Percentiles rank a stretch among this genome's conserved stretches.
Conservation (phyloP, 1,140 invertebrate species). For the Apis laboriosa region DNA sequence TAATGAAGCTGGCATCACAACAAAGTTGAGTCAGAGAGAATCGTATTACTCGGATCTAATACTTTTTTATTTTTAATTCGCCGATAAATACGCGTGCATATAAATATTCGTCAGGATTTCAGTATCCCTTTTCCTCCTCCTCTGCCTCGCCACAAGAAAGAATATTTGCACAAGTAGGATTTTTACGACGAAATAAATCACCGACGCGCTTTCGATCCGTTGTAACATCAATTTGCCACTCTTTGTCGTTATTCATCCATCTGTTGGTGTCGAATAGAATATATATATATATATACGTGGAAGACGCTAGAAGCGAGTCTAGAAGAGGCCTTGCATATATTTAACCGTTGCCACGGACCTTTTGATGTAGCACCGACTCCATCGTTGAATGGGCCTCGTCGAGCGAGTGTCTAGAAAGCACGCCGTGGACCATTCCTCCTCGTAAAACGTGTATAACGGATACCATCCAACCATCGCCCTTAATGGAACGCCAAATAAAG, state of each 20-base stretch:
- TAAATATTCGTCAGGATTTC: conserved; percentile 27
- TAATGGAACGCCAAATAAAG: conserved; percentile 64
- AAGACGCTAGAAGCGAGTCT: neutral
- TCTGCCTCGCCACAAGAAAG: neutral
- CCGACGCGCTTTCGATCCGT: conserved; percentile 27
- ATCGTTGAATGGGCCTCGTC: conserved; percentile 26
- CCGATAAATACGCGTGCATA: conserved; percentile 23
- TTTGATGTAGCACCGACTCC: conserved; percentile 60
- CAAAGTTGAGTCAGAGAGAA: neutral
- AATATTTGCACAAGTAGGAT: conserved; percentile 31
- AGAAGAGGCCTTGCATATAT: conserved; percentile 32
- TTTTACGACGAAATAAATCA: conserved; percentile 47
- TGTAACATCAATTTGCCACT: conserved; percentile 47
- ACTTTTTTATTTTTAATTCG: neutral
- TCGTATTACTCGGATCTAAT: conserved; percentile 6
- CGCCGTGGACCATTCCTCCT: conserved; percentile 47
- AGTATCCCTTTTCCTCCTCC: neutral
- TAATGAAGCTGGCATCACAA: neutral
- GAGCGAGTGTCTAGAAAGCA: conserved; percentile 54
- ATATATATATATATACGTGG: neutral
- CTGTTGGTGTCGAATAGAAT: conserved; percentile 36
- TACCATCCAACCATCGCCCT: conserved; percentile 42
- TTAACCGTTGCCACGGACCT: conserved; percentile 39
- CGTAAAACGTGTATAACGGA: conserved; percentile 58
- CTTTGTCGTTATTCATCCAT: conserved; percentile 48